These are phyloP conservation scores for Meloidogyne chitwoodi DNA, from an alignment of 1,140 invertebrate genomes.

Conservation along the genomic window DNA sequence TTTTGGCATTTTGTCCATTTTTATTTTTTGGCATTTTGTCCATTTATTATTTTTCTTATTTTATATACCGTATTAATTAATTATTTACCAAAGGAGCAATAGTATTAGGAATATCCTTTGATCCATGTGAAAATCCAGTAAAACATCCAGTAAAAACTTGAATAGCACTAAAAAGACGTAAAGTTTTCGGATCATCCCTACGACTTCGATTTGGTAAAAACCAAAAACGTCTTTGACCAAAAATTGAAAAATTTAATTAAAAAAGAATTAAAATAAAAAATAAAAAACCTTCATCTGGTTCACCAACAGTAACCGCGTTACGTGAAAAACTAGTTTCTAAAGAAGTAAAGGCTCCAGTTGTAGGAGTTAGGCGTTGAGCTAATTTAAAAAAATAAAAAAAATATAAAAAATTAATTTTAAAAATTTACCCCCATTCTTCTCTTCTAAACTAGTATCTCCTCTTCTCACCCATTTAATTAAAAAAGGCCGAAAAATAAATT, in stretches of 20 bases:
- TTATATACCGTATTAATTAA: background rate
- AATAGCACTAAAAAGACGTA: constrained; percentile 32
- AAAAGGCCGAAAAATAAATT: constrained; percentile 20
- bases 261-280: background rate
- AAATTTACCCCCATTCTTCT: background rate
- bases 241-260: background rate
- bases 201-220: constrained; percentile 37
- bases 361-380: background rate
- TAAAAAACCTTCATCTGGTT: background rate
- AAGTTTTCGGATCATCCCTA: constrained; percentile 30
- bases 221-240: constrained; percentile 5
- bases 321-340: background rate
- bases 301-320: constrained; percentile 20
- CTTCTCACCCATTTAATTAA: constrained; percentile 26
- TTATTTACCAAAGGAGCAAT: constrained; percentile 26
- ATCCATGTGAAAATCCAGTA: constrained; percentile 61
- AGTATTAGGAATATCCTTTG: constrained; percentile 74
- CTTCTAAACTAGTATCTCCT: background rate
- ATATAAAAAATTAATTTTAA: background rate
- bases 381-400: background rate
- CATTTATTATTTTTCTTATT: background rate
- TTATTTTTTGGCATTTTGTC: background rate
- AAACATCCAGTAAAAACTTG: constrained; percentile 47
- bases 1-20: too few species aligned
- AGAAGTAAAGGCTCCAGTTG: background rate